A percentile compares a stretch with the other conserved stretches of the same genome.
Conservation (phyloP, 2,888 invertebrate genomes). For the Icerya purchasi region DNA sequence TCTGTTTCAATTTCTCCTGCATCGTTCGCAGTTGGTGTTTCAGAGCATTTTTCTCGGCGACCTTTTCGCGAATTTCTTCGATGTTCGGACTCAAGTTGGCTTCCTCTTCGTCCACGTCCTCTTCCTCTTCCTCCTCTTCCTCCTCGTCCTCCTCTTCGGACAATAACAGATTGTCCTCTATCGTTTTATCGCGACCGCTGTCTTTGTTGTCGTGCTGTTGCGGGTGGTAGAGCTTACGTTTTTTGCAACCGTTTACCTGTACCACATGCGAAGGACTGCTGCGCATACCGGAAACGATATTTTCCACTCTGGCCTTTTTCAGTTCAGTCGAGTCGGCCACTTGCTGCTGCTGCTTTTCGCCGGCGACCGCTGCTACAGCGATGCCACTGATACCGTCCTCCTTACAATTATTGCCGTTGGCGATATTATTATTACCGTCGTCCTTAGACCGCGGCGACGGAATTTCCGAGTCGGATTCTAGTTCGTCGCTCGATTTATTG, state of each 20-base stretch:
- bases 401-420: too few species aligned
- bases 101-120: constrained; percentile 38
- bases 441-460: too few species aligned
- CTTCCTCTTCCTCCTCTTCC: constrained; percentile 42
- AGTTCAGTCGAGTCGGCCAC: constrained; percentile 40
- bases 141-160: constrained; percentile 37
- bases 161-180: constrained; percentile 43
- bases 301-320: constrained; percentile 83
- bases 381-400: too few species aligned
- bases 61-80: constrained; percentile 63
- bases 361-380: too few species aligned
- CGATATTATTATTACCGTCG: too few species aligned
- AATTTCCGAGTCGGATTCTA: too few species aligned
- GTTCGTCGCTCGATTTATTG: too few species aligned
- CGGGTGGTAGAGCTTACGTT: constrained; percentile 85
- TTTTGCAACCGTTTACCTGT: constrained; percentile 77
- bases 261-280: constrained; percentile 52
- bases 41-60: constrained; percentile 65
- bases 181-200: constrained; percentile 24
- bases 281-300: constrained; percentile 83
- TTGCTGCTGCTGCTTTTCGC: too few species aligned
- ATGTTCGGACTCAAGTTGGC: constrained; percentile 47
- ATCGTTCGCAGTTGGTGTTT: constrained; percentile 66
- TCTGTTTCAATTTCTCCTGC: constrained; percentile 73
- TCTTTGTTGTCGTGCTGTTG: constrained; percentile 63